phyloP scores from a whole-genome alignment of 92 coral and sea anemone species.

The Heliopora coerulea region DNA sequence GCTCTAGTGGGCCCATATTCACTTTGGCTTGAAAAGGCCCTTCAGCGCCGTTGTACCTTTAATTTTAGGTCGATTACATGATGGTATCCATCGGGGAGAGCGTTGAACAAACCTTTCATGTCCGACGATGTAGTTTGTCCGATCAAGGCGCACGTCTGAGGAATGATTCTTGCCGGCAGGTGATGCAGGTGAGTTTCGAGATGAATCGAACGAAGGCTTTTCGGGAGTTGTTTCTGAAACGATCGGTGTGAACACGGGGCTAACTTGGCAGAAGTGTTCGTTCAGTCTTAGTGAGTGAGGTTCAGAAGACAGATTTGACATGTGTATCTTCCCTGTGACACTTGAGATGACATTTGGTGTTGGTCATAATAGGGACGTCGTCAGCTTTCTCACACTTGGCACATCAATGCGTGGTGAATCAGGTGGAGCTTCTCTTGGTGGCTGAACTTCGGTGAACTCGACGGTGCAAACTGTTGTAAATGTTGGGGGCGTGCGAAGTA shows the following conservation, averaged over 20 bases:
- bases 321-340: slow-evolving; percentile 24
- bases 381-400: not conserved
- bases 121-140: slow-evolving; percentile 5
- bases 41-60: slow-evolving; percentile 70
- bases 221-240: not conserved
- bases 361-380: slow-evolving; percentile 1
- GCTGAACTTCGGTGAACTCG: slow-evolving; percentile 33
- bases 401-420: slow-evolving; percentile 22
- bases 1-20: slow-evolving; percentile 73
- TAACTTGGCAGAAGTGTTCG: slow-evolving; percentile 41
- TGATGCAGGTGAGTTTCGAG: too few relatives aligned
- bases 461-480: slow-evolving; percentile 43
- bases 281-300: slow-evolving; percentile 32
- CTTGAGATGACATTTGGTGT: slow-evolving; percentile 19
- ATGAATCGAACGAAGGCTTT: too few relatives aligned
- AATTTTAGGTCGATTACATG: slow-evolving; percentile 47
- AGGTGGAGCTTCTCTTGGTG: not conserved
- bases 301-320: slow-evolving; percentile 29
- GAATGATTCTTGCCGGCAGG: not conserved
- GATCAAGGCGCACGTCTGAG: not conserved
- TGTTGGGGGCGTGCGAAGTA: not conserved
- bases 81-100: slow-evolving; percentile 9
- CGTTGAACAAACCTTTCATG: slow-evolving; percentile 21
- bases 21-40: slow-evolving; percentile 66
- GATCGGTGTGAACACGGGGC: slow-evolving; percentile 13